Conservation (phyloP, 2,888 invertebrate genomes). For the Oasisia sp. region DNA sequence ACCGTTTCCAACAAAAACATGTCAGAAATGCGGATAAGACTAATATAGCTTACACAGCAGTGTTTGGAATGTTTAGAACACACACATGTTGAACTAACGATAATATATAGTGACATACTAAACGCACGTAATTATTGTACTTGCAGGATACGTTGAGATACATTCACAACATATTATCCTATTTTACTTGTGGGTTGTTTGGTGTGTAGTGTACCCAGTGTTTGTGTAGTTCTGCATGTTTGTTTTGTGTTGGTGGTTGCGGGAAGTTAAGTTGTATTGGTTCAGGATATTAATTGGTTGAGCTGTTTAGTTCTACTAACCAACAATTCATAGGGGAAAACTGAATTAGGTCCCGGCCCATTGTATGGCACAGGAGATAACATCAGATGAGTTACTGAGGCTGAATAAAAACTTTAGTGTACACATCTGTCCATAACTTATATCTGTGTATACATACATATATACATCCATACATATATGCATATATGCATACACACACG, state of each 20-base stretch:
- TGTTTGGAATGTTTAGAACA: no score
- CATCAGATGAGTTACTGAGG: background rate
- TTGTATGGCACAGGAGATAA: background rate
- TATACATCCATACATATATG: background rate
- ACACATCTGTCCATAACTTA: background rate
- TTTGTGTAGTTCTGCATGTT: background rate
- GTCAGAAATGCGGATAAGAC: background rate
- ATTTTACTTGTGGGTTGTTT: no score
- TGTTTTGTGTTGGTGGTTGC: slow-evolving; percentile 6
- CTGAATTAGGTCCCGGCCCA: background rate
- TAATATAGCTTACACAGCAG: background rate
- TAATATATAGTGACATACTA: no score
- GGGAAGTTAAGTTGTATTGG: background rate
- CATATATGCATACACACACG: background rate
- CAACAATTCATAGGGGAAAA: background rate
- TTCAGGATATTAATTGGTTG: background rate
- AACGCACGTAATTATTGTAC: no score
- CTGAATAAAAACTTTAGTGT: background rate
- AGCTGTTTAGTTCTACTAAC: background rate
- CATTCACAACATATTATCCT: no score
- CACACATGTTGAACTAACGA: no score
- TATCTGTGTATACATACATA: background rate
- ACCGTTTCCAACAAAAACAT: background rate
- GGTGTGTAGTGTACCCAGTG: background rate
- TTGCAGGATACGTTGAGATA: no score